A percentile compares a stretch with the other conserved stretches of the same genome.
phyloP scores from a whole-genome alignment of 2,888 invertebrate genomes.

The Callinectes sapidus region DNA sequence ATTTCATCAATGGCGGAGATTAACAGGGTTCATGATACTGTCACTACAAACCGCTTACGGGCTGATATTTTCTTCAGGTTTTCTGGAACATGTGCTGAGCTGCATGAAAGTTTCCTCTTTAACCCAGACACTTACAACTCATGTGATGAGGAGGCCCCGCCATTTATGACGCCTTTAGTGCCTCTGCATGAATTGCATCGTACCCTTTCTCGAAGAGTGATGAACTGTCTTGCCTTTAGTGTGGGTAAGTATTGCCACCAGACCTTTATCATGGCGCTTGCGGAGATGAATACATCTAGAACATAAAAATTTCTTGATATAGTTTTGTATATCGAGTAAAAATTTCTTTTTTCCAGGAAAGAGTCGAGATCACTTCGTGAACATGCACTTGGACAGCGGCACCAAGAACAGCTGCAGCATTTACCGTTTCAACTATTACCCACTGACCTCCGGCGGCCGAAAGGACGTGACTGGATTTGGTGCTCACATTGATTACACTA shows the following conservation, averaged over 20 bases:
- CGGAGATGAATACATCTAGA: too few species aligned
- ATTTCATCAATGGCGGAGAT: neutral
- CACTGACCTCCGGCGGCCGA: neutral
- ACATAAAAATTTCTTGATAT: too few species aligned
- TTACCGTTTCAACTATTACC: conserved; percentile 7
- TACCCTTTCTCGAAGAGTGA: neutral
- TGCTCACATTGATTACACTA: neutral
- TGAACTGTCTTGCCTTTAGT: neutral
- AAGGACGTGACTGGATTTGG: neutral
- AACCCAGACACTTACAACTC: neutral
- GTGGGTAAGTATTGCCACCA: neutral
- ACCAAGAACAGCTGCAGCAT: neutral
- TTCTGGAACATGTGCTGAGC: neutral
- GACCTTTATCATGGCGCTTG: neutral
- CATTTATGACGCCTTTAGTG: neutral
- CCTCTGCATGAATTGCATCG: neutral
- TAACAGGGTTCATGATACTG: neutral
- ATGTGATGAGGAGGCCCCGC: neutral
- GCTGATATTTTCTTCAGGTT: neutral
- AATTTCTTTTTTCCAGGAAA: neutral
- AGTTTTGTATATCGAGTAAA: too few species aligned
- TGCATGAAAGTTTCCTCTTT: neutral
- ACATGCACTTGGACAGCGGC: neutral
- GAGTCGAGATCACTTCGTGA: neutral
- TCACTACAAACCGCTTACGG: neutral